These are phyloP conservation scores for Sturnira hondurensis DNA, from an alignment of 2,113 vertebrate species.

Conservation along the genomic window DNA sequence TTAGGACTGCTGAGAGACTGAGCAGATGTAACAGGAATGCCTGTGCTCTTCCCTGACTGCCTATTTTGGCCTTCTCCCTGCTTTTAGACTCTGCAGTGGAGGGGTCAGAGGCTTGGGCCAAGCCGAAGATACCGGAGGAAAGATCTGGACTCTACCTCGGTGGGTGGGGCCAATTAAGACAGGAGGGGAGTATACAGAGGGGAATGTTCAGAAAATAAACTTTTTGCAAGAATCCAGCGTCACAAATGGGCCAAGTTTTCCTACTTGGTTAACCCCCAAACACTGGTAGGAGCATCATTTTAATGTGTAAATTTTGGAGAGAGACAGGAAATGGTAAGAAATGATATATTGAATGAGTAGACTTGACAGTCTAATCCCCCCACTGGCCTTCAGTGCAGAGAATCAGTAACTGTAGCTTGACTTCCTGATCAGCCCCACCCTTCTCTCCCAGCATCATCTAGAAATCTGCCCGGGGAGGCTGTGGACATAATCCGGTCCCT, in stretches of 20 bases:
- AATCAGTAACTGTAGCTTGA: not conserved
- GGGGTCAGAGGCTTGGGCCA: slow-evolving; percentile 44
- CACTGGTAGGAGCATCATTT: not conserved
- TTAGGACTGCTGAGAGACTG: slow-evolving; percentile 54
- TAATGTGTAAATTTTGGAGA: not conserved
- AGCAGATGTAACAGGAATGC: slow-evolving; percentile 63
- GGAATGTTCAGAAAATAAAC: slow-evolving; percentile 58
- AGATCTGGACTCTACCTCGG: slow-evolving; percentile 38
- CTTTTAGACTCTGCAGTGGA: not conserved
- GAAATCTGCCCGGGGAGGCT: not conserved
- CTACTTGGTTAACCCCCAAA: not conserved
- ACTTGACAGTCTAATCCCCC: not conserved
- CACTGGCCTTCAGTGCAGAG: not conserved
- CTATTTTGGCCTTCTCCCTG: slow-evolving; percentile 22
- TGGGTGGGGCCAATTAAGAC: slow-evolving; percentile 45
- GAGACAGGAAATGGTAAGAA: not conserved
- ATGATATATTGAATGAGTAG: not conserved
- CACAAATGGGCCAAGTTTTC: not conserved
- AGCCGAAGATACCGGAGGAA: slow-evolving; percentile 46
- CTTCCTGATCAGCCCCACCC: not conserved
- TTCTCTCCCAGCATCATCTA: not conserved
- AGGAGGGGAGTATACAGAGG: not conserved
- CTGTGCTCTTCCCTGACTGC: slow-evolving; percentile 43
- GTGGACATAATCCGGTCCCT: not conserved
- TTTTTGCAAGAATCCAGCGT: slow-evolving; percentile 35